Evolutionary conservation across 2,797 vertebrate genomes (phyloP).

Genomic region (Lerista edwardsae): DNA sequence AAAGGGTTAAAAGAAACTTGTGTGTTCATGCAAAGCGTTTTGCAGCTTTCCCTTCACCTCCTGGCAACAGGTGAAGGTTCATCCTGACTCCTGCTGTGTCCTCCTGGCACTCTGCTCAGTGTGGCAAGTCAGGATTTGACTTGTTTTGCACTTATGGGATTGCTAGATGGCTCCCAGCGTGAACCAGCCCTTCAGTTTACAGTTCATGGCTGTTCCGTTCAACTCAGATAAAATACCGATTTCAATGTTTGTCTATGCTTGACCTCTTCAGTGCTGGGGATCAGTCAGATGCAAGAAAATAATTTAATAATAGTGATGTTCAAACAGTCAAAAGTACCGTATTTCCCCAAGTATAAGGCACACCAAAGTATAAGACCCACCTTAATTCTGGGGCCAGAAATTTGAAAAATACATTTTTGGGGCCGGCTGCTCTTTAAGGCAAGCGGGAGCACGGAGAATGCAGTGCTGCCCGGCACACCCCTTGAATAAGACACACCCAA

Average conservation of each 20-base stretch:
- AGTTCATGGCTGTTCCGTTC: conserved; percentile 7
- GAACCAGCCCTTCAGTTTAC: conserved; percentile 15
- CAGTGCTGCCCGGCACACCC: too few relatives aligned
- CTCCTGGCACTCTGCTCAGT: conserved; percentile 16
- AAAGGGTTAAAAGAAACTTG: not conserved
- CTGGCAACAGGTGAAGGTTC: not conserved
- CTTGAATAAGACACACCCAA: too few relatives aligned
- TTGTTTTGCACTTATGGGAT: conserved; percentile 42
- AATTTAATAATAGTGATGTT: not conserved
- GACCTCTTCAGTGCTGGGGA: too few relatives aligned
- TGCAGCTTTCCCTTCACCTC: conserved; percentile 23
- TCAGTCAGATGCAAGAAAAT: not conserved
- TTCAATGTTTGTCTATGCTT: not conserved
- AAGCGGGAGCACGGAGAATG: too few relatives aligned
- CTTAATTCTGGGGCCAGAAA: too few relatives aligned
- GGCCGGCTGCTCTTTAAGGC: too few relatives aligned
- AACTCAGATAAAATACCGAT: not conserved
- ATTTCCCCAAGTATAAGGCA: too few relatives aligned
- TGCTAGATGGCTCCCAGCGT: conserved; percentile 21
- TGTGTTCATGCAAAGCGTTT: too few relatives aligned
- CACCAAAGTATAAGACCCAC: too few relatives aligned
- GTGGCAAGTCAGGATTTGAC: conserved; percentile 35
- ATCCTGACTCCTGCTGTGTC: not conserved
- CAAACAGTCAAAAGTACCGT: too few relatives aligned
- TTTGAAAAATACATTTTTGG: too few relatives aligned